These are phyloP conservation scores for Emydoidea blandingii DNA, from an alignment of 2,797 vertebrate genomes.

Conservation along the genomic window DNA sequence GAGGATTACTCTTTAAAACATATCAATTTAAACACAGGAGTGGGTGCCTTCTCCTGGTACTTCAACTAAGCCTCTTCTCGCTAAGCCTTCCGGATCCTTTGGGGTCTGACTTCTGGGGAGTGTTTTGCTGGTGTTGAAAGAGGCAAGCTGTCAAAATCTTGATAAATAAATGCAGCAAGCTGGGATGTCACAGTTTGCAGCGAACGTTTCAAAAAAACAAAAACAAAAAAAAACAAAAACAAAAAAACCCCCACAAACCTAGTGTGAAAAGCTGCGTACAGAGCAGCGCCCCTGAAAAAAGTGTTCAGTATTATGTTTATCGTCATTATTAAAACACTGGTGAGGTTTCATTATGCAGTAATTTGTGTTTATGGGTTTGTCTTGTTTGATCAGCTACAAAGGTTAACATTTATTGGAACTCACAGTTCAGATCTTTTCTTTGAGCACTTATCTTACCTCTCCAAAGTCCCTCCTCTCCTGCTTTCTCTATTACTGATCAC, in stretches of 20 bases:
- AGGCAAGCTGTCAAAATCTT: slow-evolving; percentile 36
- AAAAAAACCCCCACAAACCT: accelerated
- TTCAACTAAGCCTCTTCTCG: slow-evolving; percentile 37
- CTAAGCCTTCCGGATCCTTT: slow-evolving; percentile 12
- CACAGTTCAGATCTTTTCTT: not conserved
- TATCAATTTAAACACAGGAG: not conserved
- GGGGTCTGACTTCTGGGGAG: slow-evolving; percentile 66
- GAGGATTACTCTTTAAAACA: accelerated
- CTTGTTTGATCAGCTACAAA: not conserved
- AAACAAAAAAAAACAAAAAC: too few relatives aligned
- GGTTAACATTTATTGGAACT: not conserved
- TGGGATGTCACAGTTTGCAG: slow-evolving; percentile 18
- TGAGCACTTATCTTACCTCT: not conserved
- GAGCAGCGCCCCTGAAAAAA: not conserved
- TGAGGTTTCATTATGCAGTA: slow-evolving; percentile 9
- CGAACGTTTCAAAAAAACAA: not conserved
- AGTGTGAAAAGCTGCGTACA: slow-evolving; percentile 4
- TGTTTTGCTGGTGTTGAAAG: slow-evolving; percentile 47
- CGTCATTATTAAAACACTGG: not conserved
- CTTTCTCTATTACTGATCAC: not conserved
- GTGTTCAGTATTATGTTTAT: not conserved
- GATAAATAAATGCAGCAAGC: not conserved
- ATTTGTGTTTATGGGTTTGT: not conserved
- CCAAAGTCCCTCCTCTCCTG: not conserved
- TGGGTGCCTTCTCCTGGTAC: not conserved